phyloP scores from a whole-genome alignment of 2,113 vertebrate species.

The Ochotona curzoniae region DNA sequence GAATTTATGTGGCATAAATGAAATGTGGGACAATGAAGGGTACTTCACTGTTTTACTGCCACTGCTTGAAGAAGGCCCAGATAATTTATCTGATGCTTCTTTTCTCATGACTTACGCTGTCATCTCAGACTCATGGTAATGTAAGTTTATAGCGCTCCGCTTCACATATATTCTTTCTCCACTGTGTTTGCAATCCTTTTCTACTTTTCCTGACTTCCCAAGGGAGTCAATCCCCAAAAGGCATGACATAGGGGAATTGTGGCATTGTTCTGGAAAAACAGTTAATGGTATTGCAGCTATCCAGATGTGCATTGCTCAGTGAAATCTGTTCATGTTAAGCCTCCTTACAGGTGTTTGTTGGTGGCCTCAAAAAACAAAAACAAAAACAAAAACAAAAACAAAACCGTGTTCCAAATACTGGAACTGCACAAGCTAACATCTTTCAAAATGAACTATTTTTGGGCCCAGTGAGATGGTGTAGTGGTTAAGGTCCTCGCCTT shows the following conservation, averaged over 20 bases:
- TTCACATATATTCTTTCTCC: background rate
- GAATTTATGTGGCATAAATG: slow-evolving; percentile 38
- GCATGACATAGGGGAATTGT: background rate
- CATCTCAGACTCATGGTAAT: slow-evolving; percentile 29
- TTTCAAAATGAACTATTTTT: background rate
- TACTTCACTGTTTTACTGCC: slow-evolving; percentile 29
- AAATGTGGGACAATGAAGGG: background rate
- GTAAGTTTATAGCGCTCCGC: background rate
- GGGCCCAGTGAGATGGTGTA: too few relatives aligned
- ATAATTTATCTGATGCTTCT: slow-evolving; percentile 26
- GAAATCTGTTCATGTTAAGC: background rate
- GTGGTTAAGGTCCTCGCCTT: too few relatives aligned
- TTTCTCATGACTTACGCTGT: slow-evolving; percentile 37
- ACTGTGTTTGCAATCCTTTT: background rate
- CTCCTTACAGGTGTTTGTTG: background rate
- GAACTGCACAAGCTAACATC: background rate
- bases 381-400: background rate
- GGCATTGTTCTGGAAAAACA: background rate
- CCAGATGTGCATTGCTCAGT: rapidly evolving
- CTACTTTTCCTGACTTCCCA: background rate
- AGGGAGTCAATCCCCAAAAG: background rate
- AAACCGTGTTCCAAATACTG: background rate
- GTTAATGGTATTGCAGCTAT: too few relatives aligned
- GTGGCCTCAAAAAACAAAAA: background rate
- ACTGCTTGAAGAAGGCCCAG: slow-evolving; percentile 19